Evolutionary conservation across 2,888 invertebrate genomes (phyloP).

Genomic region (Blastobasis lacticolella): DNA sequence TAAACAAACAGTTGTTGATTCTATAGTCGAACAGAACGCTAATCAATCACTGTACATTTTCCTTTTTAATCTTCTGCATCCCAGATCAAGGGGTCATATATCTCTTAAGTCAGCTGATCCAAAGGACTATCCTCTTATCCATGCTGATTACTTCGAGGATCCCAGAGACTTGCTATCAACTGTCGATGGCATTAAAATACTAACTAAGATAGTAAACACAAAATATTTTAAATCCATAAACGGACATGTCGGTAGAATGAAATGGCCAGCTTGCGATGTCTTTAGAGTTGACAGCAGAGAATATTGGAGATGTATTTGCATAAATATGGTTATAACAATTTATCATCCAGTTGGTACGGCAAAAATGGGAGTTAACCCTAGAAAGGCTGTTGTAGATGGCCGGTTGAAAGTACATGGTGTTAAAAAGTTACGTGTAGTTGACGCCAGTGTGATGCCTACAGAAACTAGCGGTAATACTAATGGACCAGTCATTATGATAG

Average conservation of each 20-base stretch:
- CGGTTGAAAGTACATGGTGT: constrained; percentile 60
- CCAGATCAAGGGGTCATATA: constrained; percentile 61
- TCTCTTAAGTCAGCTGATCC: constrained; percentile 66
- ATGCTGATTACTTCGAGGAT: constrained; percentile 73
- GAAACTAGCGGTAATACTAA: constrained; percentile 75
- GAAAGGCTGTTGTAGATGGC: constrained; percentile 34
- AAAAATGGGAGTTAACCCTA: constrained; percentile 66
- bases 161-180: constrained; percentile 49
- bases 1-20: constrained; percentile 19
- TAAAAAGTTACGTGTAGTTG: constrained; percentile 72
- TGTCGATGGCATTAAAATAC: constrained; percentile 15
- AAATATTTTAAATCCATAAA: constrained; percentile 17
- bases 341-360: constrained; percentile 79
- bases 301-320: constrained; percentile 23
- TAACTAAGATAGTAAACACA: constrained; percentile 17
- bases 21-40: constrained; percentile 17
- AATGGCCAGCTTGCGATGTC: constrained; percentile 17
- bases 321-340: constrained; percentile 62
- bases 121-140: constrained; percentile 70
- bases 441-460: constrained; percentile 77
- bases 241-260: constrained; percentile 16
- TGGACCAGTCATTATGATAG: constrained; percentile 76
- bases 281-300: constrained; percentile 14
- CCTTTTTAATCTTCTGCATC: constrained; percentile 36
- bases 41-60: constrained; percentile 26